These are phyloP conservation scores for Anser brachyrhynchus DNA, from an alignment of 2,113 vertebrate genomes.

Conservation along the genomic window DNA sequence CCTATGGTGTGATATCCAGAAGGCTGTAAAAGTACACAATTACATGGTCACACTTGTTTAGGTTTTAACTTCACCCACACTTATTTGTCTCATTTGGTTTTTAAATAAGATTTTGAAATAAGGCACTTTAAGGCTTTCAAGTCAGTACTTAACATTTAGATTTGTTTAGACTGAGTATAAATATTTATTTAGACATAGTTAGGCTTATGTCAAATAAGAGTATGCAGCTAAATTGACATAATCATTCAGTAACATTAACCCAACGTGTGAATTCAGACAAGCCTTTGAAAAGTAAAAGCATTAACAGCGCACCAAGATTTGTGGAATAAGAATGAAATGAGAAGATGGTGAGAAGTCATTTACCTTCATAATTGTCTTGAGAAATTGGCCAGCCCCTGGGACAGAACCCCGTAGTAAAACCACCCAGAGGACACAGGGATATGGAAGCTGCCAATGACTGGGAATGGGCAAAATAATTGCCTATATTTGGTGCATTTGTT, in stretches of 20 bases:
- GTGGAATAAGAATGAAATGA: background rate
- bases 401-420: background rate
- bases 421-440: background rate
- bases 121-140: conserved; percentile 19
- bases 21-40: background rate
- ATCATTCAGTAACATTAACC: background rate
- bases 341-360: background rate
- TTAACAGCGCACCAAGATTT: background rate
- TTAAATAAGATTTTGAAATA: conserved; percentile 33
- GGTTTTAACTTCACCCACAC: background rate
- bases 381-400: background rate
- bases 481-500: background rate
- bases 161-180: conserved; percentile 38
- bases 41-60: background rate
- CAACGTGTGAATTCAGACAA: background rate
- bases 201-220: background rate
- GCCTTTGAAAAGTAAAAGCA: background rate
- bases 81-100: background rate
- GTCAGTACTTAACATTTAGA: conserved; percentile 14
- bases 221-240: conserved; percentile 17
- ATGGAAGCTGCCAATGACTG: background rate
- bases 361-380: background rate
- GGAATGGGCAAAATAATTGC: background rate
- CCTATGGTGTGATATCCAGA: background rate
- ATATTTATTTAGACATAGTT: conserved; percentile 37